These are phyloP conservation scores for Poecilia latipinna DNA, from an alignment of 2,113 vertebrate genomes.

Conservation along the genomic window DNA sequence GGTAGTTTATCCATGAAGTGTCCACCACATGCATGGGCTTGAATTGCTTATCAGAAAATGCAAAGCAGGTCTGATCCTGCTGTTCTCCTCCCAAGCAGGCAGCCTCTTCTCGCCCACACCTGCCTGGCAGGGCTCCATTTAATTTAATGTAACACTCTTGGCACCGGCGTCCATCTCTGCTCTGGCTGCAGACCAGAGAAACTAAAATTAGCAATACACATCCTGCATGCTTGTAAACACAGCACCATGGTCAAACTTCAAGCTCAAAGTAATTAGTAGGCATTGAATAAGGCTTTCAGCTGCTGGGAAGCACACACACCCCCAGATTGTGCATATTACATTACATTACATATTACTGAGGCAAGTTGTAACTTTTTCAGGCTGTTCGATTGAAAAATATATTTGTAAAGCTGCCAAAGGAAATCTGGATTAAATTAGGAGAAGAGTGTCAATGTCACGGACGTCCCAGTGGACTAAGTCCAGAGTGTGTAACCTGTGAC, in stretches of 20 bases:
- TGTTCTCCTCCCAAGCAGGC: neutral
- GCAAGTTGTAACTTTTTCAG: neutral
- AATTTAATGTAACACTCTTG: neutral
- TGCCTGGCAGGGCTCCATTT: neutral
- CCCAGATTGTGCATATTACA: neutral
- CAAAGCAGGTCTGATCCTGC: neutral
- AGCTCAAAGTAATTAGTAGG: neutral
- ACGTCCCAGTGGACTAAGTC: no score
- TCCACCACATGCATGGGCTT: neutral
- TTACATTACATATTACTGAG: neutral
- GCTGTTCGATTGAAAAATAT: neutral
- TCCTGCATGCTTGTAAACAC: neutral
- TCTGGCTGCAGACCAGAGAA: neutral
- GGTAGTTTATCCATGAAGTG: neutral
- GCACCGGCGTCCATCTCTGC: neutral
- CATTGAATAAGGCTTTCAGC: neutral
- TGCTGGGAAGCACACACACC: no score
- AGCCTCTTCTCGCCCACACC: neutral
- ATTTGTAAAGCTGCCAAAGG: neutral
- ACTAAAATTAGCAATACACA: neutral
- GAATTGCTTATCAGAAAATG: neutral
- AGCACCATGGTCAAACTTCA: neutral
- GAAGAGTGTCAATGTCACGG: no score
- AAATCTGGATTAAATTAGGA: neutral
- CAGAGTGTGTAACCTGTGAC: neutral